Percentiles rank a stretch among this genome's conserved stretches.
phyloP scores from a whole-genome alignment of 2,113 vertebrate genomes.

The Cisticola juncidis region DNA sequence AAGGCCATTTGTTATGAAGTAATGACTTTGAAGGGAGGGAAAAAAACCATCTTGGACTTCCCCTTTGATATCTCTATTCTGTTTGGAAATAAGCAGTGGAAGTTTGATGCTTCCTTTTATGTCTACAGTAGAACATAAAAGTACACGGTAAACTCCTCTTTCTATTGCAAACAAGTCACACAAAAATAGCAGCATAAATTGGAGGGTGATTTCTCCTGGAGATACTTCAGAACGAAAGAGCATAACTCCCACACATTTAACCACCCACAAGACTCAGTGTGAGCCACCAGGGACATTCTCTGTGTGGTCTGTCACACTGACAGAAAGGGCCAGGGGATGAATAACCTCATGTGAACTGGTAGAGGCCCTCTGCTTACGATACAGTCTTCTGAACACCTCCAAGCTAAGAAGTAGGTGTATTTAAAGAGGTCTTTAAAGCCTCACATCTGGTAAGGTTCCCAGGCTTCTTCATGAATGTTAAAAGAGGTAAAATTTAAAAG shows the following conservation, averaged over 20 bases:
- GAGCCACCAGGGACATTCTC: background rate
- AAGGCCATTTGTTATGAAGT: background rate
- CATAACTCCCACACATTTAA: background rate
- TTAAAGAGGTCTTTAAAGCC: background rate
- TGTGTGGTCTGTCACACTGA: background rate
- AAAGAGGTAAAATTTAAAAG: background rate
- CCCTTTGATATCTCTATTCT: conserved; percentile 38
- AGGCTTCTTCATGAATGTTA: background rate
- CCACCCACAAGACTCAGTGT: background rate
- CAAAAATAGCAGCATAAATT: background rate
- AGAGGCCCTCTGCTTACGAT: background rate
- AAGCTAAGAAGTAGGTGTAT: background rate
- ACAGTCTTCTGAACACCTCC: background rate
- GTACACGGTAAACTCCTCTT: conserved; percentile 42
- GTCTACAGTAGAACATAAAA: conserved; percentile 38
- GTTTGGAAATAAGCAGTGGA: conserved; percentile 51
- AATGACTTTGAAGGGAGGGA: background rate
- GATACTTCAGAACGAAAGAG: background rate
- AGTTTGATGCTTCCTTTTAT: conserved; percentile 63
- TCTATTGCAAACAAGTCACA: background rate
- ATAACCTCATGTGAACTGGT: background rate
- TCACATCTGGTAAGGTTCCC: background rate
- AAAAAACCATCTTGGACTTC: conserved; percentile 29
- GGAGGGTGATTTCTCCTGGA: conserved; percentile 38
- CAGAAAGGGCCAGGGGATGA: background rate